These are phyloP conservation scores for Turritopsis rubra DNA, from an alignment of 30 jellyfish, hydroid and myxozoan genomes.

Conservation along the genomic window DNA sequence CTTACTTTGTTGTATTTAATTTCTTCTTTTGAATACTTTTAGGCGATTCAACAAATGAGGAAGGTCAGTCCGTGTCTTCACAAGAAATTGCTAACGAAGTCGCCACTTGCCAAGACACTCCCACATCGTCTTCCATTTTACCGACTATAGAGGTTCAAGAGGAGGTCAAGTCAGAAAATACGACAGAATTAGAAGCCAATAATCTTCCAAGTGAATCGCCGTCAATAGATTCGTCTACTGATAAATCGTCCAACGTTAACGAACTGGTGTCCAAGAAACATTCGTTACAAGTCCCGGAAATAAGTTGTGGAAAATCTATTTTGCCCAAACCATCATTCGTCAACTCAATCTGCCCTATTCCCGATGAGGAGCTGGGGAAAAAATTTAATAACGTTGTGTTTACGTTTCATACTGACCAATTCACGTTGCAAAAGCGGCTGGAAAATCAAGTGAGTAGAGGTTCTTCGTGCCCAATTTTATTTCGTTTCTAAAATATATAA, in stretches of 20 bases:
- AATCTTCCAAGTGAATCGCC: background rate
- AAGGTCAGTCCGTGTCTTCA: background rate
- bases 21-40: background rate
- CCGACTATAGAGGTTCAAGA: constrained; percentile 29
- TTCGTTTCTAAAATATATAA: background rate
- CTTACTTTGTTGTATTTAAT: background rate
- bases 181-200: background rate
- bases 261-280: background rate
- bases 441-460: constrained; percentile 53
- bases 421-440: constrained; percentile 63
- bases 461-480: background rate
- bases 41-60: background rate
- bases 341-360: background rate
- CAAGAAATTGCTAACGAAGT: background rate
- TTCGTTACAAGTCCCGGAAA: constrained; percentile 24
- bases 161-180: constrained; percentile 15
- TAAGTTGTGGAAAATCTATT: background rate
- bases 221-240: background rate
- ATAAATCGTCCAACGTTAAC: background rate
- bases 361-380: constrained; percentile 39
- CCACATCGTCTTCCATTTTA: background rate
- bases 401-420: constrained; percentile 68
- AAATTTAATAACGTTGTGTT: constrained; percentile 55
- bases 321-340: constrained; percentile 9
- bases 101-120: background rate